Conservation (phyloP, 2,888 invertebrate species). For the Anthrax anthrax region DNA sequence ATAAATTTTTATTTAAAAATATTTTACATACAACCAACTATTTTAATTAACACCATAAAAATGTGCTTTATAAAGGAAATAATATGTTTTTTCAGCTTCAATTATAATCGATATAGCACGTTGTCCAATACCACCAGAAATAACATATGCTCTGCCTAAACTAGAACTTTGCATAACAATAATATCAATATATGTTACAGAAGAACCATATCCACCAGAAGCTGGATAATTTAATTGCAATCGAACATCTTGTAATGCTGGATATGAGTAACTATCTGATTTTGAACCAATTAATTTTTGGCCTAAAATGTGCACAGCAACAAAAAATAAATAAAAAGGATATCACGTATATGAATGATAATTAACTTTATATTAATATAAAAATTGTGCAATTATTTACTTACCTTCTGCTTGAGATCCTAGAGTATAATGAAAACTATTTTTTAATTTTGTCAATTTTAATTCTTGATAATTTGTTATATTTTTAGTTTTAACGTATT, state of each 20-base stretch:
- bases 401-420: neutral
- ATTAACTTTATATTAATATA: neutral
- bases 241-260: constrained; percentile 21
- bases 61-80: constrained; percentile 8
- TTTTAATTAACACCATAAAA: too few species aligned
- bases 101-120: constrained; percentile 25
- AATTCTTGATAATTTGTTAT: too few species aligned
- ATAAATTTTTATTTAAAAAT: too few species aligned
- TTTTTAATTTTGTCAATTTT: neutral
- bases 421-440: neutral
- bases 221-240: constrained; percentile 26
- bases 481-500: too few species aligned
- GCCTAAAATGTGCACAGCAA: too few species aligned
- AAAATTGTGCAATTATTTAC: neutral
- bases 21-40: too few species aligned
- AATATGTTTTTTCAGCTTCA: constrained; percentile 19
- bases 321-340: constrained; percentile 3
- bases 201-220: constrained; percentile 20
- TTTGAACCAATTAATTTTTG: constrained; percentile 24
- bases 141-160: constrained; percentile 26
- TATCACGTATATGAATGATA: too few species aligned
- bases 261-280: constrained; percentile 20
- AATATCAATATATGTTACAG: constrained; percentile 25
- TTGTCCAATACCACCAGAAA: constrained; percentile 29
- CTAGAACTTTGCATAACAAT: constrained; percentile 22